Evolutionary conservation across 2,888 invertebrate genomes (phyloP), one percentile per base, ranked within the genome.

Genomic region (Brenthis hecate): DNA sequence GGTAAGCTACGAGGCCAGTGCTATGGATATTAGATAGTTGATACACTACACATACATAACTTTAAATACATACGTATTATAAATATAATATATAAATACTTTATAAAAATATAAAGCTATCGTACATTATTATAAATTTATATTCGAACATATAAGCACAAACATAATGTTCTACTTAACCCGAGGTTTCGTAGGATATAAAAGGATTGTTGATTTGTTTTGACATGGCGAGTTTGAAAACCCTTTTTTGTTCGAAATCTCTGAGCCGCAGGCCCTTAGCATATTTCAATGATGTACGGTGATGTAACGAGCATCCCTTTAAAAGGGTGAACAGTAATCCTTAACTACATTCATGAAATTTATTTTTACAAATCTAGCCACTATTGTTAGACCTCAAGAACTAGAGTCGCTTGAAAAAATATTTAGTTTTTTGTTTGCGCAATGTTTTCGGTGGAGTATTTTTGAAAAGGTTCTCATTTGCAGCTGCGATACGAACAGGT

Each of bases 201-300:
- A 71, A 73, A 70, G 68, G 65, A 72, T 70, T 69, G 73, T 74
- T 75, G 73, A 76, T 77, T 76, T 77, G 75, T 77, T 77, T 77
- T 77, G 77, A 75, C 76, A 73, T 74, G 74, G 73, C 73, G 74
- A 72, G 71, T 72, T 74, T 72, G 71, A 73, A 76, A 74, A 60
- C 75, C 76, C 74, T 73, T 77, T 78, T 77, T 76, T 78, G 77
- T 75, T 76, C 73, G 65, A 74, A 75, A 74, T 75, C 75, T 76
- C 74, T 72, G 74, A 77, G 71, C 75, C 75, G 70, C 72, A 75
- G 73, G 73, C 77, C 77, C 77, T 77, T 74, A 75, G 78, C 80
- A 82, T 80, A 84, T 84, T 85, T 83, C 80, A 82, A 81, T 82
- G 83, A 76, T 78, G 75, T 79, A 81, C 80, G 76, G 72, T 76